Evolutionary conservation across 2,797 vertebrate species (phyloP), one percentile per base, ranked within the genome.

Genomic region (Micropoecilia bifurca): DNA sequence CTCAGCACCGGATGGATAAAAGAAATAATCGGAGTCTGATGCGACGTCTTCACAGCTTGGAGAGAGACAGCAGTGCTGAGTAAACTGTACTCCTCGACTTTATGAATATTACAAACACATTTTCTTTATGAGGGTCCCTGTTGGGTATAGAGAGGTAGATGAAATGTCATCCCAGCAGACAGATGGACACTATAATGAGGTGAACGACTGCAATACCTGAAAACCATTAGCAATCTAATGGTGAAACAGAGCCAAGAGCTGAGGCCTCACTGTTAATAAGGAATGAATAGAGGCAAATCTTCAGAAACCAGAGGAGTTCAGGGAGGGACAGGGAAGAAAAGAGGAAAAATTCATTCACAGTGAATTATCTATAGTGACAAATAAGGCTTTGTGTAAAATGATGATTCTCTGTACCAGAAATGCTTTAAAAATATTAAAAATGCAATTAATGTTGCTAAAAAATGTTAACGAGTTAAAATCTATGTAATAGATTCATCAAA

Each of bases 141-240:
- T 69, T 25, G 41, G 68, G n/a, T 46, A 71, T 28, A 25, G 41
- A 45, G 68, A 14, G 41, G 41, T 2, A 45, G 41, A 71, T 71
- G 68, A 71, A 71, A 43, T 71, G 68, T 71, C 68, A 46, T 16
- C 68, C 41, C 68, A 71, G 12, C 41, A 46, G 68, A 71, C 41
- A 46, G 43, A 71, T 71, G 68, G 68, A 71, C n/a, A 6, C 13
- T 18, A 28, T 71, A 71, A 71, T 71, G 43, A 71, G 68, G 41
- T 28, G 43, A 71, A 46, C 18, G 25, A 45, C 68, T 71, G 13
- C 43, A 46, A 46, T 69, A 43, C 66, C 66, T 69, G 66, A 43
- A 69, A 43, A 69, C 41, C 43, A 71, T 66, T 74, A 74, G 75
- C 69, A n/a, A 82, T 46, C 41, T 69, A 43, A n/a, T 43, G n/a